These are phyloP conservation scores for Oppia nitens DNA, from an alignment of 1,140 invertebrate species.

Conservation along the genomic window DNA sequence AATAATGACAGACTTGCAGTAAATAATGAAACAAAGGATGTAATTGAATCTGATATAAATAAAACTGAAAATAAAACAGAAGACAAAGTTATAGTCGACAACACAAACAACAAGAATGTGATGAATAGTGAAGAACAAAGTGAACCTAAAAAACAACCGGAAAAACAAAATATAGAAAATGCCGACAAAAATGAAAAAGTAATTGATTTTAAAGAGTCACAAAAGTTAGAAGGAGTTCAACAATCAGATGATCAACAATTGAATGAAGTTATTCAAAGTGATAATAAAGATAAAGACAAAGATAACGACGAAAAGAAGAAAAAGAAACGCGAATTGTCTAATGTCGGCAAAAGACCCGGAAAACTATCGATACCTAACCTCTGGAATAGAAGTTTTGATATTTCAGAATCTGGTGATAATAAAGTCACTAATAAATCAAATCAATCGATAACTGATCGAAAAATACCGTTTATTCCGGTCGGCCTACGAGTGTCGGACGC, in stretches of 20 bases:
- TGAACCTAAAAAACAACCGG: not conserved
- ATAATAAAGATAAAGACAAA: not conserved
- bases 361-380: constrained; percentile 16
- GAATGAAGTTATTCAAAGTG: too few species aligned
- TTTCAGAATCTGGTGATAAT: not conserved
- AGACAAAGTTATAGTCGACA: too few species aligned
- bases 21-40: too few species aligned
- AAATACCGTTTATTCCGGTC: constrained; percentile 21
- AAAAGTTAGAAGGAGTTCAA: too few species aligned
- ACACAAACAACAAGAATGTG: too few species aligned
- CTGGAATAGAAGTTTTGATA: constrained; percentile 6
- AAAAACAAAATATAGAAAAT: not conserved
- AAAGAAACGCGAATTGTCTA: not conserved
- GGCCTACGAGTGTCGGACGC: constrained; percentile 24
- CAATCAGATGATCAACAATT: too few species aligned
- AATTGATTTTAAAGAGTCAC: not conserved
- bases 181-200: not conserved
- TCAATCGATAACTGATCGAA: constrained; percentile 14
- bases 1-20: too few species aligned
- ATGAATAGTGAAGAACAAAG: too few species aligned
- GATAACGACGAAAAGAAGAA: not conserved
- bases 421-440: constrained; percentile 2
- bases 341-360: not conserved
- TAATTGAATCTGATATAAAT: too few species aligned
- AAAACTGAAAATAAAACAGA: too few species aligned